phyloP scores from a whole-genome alignment of 30 jellyfish, hydroid and myxozoan species.

The Aurelia sp. region DNA sequence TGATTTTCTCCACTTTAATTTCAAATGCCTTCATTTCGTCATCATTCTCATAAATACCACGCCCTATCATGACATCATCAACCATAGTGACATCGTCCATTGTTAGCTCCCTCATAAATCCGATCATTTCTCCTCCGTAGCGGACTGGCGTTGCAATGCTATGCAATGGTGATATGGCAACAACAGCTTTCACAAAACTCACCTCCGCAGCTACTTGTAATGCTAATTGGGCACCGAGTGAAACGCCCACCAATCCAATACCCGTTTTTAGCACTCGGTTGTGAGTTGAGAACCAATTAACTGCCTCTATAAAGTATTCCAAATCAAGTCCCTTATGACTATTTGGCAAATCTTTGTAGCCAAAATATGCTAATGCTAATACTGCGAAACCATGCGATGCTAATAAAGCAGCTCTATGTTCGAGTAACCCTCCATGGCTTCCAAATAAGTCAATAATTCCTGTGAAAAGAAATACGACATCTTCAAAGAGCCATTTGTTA shows the following conservation, averaged over 20 bases:
- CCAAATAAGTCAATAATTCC: slow-evolving; percentile 69
- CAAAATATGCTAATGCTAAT: no score
- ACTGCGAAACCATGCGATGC: slow-evolving; percentile 22
- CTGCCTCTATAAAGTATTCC: no score
- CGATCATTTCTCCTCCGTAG: neutral
- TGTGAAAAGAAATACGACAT: slow-evolving; percentile 1
- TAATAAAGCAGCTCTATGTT: slow-evolving; percentile 47
- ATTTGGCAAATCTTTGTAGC: no score
- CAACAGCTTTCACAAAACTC: slow-evolving; percentile 31
- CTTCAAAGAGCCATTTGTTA: no score
- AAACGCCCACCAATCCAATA: no score
- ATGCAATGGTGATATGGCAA: slow-evolving; percentile 13
- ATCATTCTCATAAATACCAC: neutral
- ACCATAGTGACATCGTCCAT: neutral
- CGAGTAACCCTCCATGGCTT: slow-evolving; percentile 55
- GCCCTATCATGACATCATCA: neutral
- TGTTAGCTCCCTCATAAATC: neutral
- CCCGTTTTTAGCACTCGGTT: no score
- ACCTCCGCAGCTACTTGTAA: slow-evolving; percentile 34
- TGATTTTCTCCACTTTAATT: slow-evolving; percentile 20
- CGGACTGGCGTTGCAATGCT: neutral
- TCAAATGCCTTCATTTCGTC: neutral
- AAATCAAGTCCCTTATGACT: no score
- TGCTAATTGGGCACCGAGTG: slow-evolving; percentile 8
- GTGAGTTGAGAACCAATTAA: no score